These are phyloP conservation scores for Zaprionus inermis DNA, from an alignment of 1,140 invertebrate genomes.

Conservation along the genomic window DNA sequence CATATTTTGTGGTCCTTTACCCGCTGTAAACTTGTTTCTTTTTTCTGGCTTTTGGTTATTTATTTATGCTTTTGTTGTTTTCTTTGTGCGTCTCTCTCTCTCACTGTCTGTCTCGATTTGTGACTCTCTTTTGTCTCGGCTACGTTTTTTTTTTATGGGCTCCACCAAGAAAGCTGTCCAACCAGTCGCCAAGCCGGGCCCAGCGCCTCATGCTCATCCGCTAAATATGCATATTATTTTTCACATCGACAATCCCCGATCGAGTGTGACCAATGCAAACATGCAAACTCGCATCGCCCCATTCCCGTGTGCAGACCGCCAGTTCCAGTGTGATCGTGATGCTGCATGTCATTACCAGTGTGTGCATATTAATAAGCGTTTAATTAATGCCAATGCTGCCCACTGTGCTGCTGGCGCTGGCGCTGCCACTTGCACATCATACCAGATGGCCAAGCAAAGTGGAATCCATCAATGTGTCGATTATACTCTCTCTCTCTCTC, in stretches of 20 bases:
- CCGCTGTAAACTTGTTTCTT: conserved; percentile 68
- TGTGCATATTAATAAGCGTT: conserved; percentile 60
- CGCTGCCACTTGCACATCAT: neutral
- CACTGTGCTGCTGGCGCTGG: conserved; percentile 19
- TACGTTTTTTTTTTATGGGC: conserved; percentile 44
- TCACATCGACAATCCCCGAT: conserved; percentile 48
- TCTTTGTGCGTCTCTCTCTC: conserved; percentile 22
- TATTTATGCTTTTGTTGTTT: conserved; percentile 55
- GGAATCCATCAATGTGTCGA: conserved; percentile 51
- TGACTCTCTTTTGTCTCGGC: neutral
- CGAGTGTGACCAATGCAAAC: conserved; percentile 51
- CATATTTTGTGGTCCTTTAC: conserved; percentile 78
- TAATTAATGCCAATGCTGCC: conserved; percentile 60
- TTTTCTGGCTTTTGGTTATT: conserved; percentile 34
- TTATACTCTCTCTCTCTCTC: conserved; percentile 15
- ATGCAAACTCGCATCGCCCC: conserved; percentile 38
- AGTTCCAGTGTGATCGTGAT: conserved; percentile 48
- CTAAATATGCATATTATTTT: conserved; percentile 80
- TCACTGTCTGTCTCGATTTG: neutral
- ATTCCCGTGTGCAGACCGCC: conserved; percentile 49
- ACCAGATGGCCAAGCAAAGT: conserved; percentile 6
- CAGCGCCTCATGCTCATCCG: conserved; percentile 53
- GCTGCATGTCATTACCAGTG: conserved; percentile 61
- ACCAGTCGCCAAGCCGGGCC: conserved; percentile 60
- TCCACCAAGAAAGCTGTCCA: conserved; percentile 68